Conservation (phyloP, 1,140 invertebrate species). For the Elysia chlorotica region DNA sequence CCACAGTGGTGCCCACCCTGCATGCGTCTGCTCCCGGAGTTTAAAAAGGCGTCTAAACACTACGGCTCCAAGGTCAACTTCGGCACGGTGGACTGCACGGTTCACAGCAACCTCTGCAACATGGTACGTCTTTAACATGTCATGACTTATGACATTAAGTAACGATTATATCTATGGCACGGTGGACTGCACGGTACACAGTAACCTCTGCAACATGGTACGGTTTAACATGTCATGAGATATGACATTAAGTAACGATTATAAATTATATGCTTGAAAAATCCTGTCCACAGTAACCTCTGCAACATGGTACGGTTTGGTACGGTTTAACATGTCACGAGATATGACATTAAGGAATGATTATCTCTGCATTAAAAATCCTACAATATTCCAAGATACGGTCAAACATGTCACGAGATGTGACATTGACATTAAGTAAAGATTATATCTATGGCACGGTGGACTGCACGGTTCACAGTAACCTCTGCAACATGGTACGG, state of each 20-base stretch:
- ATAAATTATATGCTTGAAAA: too few relatives aligned
- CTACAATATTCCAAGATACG: too few relatives aligned
- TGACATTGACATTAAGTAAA: too few relatives aligned
- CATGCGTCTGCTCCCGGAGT: conserved; percentile 73
- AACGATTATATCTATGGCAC: too few relatives aligned
- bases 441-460: conserved; percentile 75
- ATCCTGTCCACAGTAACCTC: conserved; percentile 60
- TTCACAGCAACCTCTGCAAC: conserved; percentile 62
- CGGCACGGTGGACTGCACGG: conserved; percentile 69
- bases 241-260: too few relatives aligned
- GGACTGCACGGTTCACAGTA: conserved; percentile 64
- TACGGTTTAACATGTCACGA: too few relatives aligned
- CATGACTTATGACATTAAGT: too few relatives aligned
- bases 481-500: conserved; percentile 59
- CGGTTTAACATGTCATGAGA: too few relatives aligned
- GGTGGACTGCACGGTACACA: conserved; percentile 66
- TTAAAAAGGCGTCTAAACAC: conserved; percentile 69
- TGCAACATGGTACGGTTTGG: conserved; percentile 56
- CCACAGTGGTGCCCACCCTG: conserved; percentile 80
- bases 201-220: conserved; percentile 58
- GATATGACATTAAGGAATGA: too few relatives aligned
- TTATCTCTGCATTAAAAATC: too few relatives aligned
- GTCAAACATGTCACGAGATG: too few relatives aligned
- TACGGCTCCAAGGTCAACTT: conserved; percentile 65
- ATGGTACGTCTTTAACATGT: conserved; percentile 37